A percentile compares a stretch with the other conserved stretches of the same genome.
These are phyloP conservation scores for Prostheceraeus crozeri DNA, from an alignment of 2,888 invertebrate genomes.

Conservation along the genomic window DNA sequence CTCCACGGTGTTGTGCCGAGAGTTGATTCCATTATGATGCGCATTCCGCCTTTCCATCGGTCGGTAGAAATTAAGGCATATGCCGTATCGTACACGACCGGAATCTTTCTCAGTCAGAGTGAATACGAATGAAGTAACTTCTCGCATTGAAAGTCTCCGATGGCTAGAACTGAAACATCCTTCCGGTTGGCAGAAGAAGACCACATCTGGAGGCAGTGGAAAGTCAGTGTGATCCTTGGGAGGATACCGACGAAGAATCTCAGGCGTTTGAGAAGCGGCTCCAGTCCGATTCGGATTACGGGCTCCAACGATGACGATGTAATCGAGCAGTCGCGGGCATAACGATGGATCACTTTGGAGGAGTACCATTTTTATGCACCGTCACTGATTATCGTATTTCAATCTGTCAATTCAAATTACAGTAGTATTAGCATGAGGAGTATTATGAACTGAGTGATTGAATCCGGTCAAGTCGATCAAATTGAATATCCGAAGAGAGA, in stretches of 20 bases:
- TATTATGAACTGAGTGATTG: too few relatives aligned
- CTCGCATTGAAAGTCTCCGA: constrained; percentile 64
- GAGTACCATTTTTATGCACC: too few relatives aligned
- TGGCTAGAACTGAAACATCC: constrained; percentile 83
- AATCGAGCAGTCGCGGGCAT: constrained; percentile 70
- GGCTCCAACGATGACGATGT: constrained; percentile 90
- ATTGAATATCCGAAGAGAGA: too few relatives aligned
- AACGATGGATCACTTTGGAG: too few relatives aligned
- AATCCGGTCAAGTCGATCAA: too few relatives aligned
- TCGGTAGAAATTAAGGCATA: constrained; percentile 95
- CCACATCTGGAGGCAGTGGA: constrained; percentile 90
- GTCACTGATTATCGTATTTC: too few relatives aligned
- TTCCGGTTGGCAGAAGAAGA: constrained; percentile 98
- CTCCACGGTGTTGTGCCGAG: constrained; percentile 14
- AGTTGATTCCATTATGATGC: background rate
- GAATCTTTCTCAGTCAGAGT: constrained; percentile 97
- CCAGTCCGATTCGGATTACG: constrained; percentile 61
- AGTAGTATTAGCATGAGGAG: too few relatives aligned
- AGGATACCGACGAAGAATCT: constrained; percentile 80
- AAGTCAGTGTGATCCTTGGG: constrained; percentile 92
- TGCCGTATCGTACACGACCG: constrained; percentile 70
- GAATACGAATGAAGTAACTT: constrained; percentile 92
- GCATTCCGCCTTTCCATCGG: constrained; percentile 62
- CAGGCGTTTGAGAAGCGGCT: constrained; percentile 69
- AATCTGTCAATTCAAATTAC: too few relatives aligned